These are phyloP conservation scores for Dicrurus megarhynchus DNA, from an alignment of 2,113 vertebrate genomes.

Conservation along the genomic window DNA sequence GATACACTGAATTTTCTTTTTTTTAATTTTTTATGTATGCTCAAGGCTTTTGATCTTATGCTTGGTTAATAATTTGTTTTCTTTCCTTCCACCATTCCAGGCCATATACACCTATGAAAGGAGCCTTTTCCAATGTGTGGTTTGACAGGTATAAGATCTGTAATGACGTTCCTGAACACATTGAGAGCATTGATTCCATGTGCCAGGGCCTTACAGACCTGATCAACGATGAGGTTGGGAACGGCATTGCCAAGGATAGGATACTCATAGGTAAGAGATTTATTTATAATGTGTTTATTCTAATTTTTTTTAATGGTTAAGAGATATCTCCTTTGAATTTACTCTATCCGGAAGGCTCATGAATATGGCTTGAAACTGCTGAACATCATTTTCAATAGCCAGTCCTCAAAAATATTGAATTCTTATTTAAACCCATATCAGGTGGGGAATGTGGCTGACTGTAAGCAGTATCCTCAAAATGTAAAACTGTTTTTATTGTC, in stretches of 20 bases:
- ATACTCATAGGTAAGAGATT: constrained; percentile 82
- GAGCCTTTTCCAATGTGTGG: constrained; percentile 83
- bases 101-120: constrained; percentile 86
- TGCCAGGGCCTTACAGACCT: constrained; percentile 73
- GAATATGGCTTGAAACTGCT: background rate
- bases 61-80: background rate
- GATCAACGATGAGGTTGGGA: constrained; percentile 80
- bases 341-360: background rate
- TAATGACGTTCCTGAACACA: constrained; percentile 82
- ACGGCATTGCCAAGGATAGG: constrained; percentile 79
- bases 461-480: background rate
- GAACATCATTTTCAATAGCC: background rate
- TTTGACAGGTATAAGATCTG: constrained; percentile 90
- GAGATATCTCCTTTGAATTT: background rate
- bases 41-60: background rate
- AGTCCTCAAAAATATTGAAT: background rate
- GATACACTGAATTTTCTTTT: background rate
- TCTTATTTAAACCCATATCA: background rate
- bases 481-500: background rate
- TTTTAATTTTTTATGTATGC: background rate
- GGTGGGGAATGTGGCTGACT: background rate
- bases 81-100: constrained; percentile 60
- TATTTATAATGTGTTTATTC: background rate
- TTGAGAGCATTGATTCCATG: constrained; percentile 84
- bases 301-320: background rate